A percentile compares a stretch with the other conserved stretches of the same genome.
These are phyloP conservation scores for Caenorhabditis sp. DNA, from an alignment of 2,888 invertebrate genomes.

Conservation along the genomic window DNA sequence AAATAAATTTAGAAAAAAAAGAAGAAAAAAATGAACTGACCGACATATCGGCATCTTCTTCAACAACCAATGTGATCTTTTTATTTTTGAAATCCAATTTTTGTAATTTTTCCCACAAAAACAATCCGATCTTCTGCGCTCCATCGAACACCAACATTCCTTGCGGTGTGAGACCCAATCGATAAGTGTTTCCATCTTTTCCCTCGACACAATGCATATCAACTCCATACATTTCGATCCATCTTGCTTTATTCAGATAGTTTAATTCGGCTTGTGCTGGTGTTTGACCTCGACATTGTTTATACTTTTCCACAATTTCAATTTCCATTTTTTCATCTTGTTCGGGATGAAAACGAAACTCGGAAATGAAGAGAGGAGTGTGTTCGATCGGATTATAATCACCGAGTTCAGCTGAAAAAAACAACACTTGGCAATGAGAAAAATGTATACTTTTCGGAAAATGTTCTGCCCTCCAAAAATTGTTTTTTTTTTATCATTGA, in stretches of 20 bases:
- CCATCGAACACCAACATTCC: slow-evolving; percentile 98
- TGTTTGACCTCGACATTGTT: slow-evolving; percentile 79
- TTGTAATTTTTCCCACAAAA: slow-evolving; percentile 98
- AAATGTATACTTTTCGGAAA: too few species aligned
- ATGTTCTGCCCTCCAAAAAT: too few species aligned
- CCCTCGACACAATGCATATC: slow-evolving; percentile 92
- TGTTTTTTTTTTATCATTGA: too few species aligned
- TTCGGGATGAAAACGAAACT: slow-evolving; percentile 92
- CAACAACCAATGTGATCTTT: slow-evolving; percentile 92
- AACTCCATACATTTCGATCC: slow-evolving; percentile 96
- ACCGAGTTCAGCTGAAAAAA: slow-evolving; percentile 86
- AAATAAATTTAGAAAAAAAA: too few species aligned
- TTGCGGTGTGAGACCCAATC: slow-evolving; percentile 93
- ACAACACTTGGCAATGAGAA: slow-evolving; percentile 5
- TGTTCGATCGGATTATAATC: slow-evolving; percentile 92
- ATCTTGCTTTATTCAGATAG: slow-evolving; percentile 92
- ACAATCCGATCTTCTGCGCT: slow-evolving; percentile 91
- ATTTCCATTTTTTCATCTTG: slow-evolving; percentile 81
- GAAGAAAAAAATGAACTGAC: slow-evolving; percentile 52
- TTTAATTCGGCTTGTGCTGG: slow-evolving; percentile 97
- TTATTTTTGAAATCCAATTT: slow-evolving; percentile 97
- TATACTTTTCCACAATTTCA: slow-evolving; percentile 88
- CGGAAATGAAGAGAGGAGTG: slow-evolving; percentile 94
- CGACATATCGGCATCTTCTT: slow-evolving; percentile 93
- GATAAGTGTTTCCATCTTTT: slow-evolving; percentile 91